Conservation (phyloP, 2,113 vertebrate species). For the Urocolius indicus region DNA sequence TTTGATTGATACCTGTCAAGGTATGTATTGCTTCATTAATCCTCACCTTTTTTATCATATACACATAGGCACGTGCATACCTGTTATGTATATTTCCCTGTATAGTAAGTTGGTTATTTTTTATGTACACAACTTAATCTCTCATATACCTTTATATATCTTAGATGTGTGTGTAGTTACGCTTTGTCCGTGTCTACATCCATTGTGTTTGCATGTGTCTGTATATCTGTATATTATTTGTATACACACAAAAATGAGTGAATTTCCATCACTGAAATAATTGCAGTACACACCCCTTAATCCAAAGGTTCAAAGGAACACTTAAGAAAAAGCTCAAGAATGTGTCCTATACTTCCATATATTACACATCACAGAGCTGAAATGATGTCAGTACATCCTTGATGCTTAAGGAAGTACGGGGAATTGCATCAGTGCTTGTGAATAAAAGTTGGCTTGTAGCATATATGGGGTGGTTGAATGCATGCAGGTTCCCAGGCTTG, state of each 20-base stretch:
- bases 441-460: neutral
- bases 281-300: neutral
- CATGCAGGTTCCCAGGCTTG: neutral
- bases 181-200: neutral
- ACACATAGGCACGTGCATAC: neutral
- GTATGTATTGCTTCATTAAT: conserved; percentile 59
- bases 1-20: conserved; percentile 92
- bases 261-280: neutral
- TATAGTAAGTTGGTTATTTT: neutral
- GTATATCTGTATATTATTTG: neutral
- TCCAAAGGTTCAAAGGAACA: neutral
- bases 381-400: neutral
- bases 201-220: neutral
- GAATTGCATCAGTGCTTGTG: neutral
- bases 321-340: neutral
- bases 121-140: neutral
- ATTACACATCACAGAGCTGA: neutral
- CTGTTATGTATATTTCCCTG: neutral
- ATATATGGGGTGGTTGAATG: neutral
- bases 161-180: fast-evolving
- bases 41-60: neutral
- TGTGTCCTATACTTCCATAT: neutral
- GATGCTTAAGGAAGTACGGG: neutral
- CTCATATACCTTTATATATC: neutral
- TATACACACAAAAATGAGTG: neutral